These are phyloP conservation scores for Polyodon spathula DNA, from an alignment of 2,113 vertebrate genomes.

Conservation along the genomic window DNA sequence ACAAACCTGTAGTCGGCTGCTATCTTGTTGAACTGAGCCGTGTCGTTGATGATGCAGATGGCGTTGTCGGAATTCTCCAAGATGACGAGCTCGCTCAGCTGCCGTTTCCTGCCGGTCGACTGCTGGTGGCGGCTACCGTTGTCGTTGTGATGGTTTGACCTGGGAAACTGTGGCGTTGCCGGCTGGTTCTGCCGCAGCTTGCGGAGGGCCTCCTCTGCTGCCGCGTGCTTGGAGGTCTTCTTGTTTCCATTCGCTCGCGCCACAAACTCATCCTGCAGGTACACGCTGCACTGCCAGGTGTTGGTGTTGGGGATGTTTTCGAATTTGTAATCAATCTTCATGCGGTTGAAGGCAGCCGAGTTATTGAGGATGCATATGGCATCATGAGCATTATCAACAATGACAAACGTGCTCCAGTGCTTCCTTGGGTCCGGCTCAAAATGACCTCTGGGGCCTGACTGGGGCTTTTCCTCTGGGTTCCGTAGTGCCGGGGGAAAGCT, in stretches of 20 bases:
- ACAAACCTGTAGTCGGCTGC: slow-evolving; percentile 82
- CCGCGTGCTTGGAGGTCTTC: slow-evolving; percentile 82
- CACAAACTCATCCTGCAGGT: slow-evolving; percentile 76
- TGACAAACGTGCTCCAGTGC: slow-evolving; percentile 85
- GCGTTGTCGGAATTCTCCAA: slow-evolving; percentile 84
- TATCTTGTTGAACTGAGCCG: slow-evolving; percentile 93
- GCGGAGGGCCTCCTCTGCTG: slow-evolving; percentile 74
- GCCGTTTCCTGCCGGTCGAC: slow-evolving; percentile 60
- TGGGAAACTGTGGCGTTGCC: slow-evolving; percentile 43
- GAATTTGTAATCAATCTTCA: slow-evolving; percentile 84
- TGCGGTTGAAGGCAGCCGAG: slow-evolving; percentile 84
- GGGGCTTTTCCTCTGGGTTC: slow-evolving; percentile 66
- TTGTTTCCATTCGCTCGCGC: slow-evolving; percentile 82
- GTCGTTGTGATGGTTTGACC: slow-evolving; percentile 34
- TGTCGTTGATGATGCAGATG: slow-evolving; percentile 85
- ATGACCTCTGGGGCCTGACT: slow-evolving; percentile 53
- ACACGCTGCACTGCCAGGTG: slow-evolving; percentile 77
- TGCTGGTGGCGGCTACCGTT: slow-evolving; percentile 48
- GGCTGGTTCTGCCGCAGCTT: slow-evolving; percentile 79
- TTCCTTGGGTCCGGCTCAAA: slow-evolving; percentile 55
- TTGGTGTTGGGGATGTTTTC: slow-evolving; percentile 66
- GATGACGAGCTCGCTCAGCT: slow-evolving; percentile 79
- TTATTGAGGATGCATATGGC: slow-evolving; percentile 92
- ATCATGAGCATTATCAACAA: slow-evolving; percentile 83
- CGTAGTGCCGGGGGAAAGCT: slow-evolving; percentile 78